phyloP scores from a whole-genome alignment of 2,797 vertebrate species.

The Myiotriccus ornatus region DNA sequence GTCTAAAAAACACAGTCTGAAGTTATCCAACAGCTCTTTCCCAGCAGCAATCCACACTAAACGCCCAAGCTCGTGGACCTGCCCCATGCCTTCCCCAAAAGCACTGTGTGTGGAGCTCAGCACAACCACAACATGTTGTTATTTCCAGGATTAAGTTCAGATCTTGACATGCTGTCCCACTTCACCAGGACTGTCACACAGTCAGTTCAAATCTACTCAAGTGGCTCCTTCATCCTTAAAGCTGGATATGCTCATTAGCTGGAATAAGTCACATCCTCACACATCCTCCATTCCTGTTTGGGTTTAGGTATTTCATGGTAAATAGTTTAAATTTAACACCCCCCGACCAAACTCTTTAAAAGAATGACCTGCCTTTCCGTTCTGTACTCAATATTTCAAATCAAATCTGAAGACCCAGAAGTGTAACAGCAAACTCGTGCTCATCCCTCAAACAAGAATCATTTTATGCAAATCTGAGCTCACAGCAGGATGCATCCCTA shows the following conservation, averaged over 20 bases:
- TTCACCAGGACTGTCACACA: neutral
- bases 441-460: neutral
- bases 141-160: neutral
- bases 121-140: neutral
- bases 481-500: neutral
- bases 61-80: neutral
- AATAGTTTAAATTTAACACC: neutral
- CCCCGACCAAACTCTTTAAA: neutral
- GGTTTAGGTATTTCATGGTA: neutral
- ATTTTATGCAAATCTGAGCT: neutral
- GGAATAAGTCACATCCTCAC: neutral
- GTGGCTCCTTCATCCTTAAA: neutral
- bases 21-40: neutral
- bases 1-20: neutral
- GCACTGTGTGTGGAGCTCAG: neutral
- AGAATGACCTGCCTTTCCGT: neutral
- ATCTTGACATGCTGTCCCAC: neutral
- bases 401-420: neutral
- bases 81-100: neutral
- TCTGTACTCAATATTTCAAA: neutral
- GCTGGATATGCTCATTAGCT: neutral
- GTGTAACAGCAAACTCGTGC: rapidly evolving
- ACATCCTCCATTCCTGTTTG: neutral
- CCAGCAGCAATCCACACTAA: neutral
- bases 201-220: neutral